These are phyloP conservation scores for Pseudococcus longispinus DNA, from an alignment of 2,888 invertebrate genomes.

Conservation along the genomic window DNA sequence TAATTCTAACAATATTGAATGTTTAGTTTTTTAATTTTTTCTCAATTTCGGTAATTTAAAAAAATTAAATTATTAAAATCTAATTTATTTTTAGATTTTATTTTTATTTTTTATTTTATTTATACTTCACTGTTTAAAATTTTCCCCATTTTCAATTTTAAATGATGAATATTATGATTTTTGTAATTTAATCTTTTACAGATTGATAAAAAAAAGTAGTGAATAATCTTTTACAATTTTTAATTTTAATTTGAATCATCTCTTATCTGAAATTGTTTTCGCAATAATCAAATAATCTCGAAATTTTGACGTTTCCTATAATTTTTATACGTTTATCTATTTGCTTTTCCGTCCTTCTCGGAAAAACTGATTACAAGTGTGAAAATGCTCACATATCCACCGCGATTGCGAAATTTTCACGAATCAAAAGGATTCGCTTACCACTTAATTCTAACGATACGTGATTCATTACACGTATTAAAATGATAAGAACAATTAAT, in stretches of 20 bases:
- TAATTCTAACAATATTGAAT: too few species aligned
- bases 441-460: background rate
- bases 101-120: too few species aligned
- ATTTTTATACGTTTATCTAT: background rate
- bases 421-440: background rate
- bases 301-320: background rate
- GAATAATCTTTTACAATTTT: background rate
- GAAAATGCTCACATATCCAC: background rate
- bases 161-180: too few species aligned
- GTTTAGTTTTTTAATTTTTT: too few species aligned
- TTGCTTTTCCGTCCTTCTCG: background rate
- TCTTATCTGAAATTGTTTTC: background rate
- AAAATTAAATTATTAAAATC: too few species aligned
- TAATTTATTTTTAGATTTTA: too few species aligned
- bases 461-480: background rate
- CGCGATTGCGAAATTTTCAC: background rate
- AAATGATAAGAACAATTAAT: too few species aligned
- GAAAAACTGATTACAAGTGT: background rate
- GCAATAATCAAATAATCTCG: background rate
- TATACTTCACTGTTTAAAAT: too few species aligned
- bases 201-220: too few species aligned
- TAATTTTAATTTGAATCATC: background rate
- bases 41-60: too few species aligned
- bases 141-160: too few species aligned
- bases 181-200: too few species aligned